phyloP scores from a whole-genome alignment of 2,113 vertebrate species.

The Chlorodrepanis virens region DNA sequence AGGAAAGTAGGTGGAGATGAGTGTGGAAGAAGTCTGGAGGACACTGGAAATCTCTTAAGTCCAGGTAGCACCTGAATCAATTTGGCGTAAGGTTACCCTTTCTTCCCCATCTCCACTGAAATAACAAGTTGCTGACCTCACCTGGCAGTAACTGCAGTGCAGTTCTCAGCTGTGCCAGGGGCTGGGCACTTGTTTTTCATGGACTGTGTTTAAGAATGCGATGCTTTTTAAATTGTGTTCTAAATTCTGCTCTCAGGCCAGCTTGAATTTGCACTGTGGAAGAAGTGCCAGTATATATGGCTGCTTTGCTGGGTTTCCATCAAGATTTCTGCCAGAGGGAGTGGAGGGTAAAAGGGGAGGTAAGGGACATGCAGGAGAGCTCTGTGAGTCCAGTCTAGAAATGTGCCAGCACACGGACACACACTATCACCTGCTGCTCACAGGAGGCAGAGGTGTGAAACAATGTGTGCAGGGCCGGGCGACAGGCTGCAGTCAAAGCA shows the following conservation, averaged over 20 bases:
- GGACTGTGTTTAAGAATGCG: neutral
- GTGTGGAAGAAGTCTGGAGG: neutral
- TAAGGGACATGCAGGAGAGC: neutral
- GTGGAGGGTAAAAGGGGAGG: neutral
- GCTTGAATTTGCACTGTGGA: neutral
- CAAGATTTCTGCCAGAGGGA: neutral
- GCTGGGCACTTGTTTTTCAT: neutral
- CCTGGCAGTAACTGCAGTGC: neutral
- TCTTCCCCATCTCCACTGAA: neutral
- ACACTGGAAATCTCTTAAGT: neutral
- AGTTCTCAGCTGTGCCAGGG: neutral
- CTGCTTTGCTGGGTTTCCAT: neutral
- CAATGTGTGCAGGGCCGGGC: rapidly evolving
- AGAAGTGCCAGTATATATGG: neutral
- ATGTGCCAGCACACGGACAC: neutral
- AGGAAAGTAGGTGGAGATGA: conserved; percentile 11
- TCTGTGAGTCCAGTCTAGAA: neutral
- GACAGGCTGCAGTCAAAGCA: neutral
- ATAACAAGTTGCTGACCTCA: neutral
- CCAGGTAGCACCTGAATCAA: neutral
- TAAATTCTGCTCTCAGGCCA: neutral
- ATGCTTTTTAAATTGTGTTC: neutral
- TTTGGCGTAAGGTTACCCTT: neutral
- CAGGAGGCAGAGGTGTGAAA: neutral
- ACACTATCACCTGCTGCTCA: neutral